A percentile compares a stretch with the other conserved stretches of the same genome.
These are phyloP conservation scores for Synanthedon tipuliformis DNA, from an alignment of 2,888 invertebrate species.

Conservation along the genomic window DNA sequence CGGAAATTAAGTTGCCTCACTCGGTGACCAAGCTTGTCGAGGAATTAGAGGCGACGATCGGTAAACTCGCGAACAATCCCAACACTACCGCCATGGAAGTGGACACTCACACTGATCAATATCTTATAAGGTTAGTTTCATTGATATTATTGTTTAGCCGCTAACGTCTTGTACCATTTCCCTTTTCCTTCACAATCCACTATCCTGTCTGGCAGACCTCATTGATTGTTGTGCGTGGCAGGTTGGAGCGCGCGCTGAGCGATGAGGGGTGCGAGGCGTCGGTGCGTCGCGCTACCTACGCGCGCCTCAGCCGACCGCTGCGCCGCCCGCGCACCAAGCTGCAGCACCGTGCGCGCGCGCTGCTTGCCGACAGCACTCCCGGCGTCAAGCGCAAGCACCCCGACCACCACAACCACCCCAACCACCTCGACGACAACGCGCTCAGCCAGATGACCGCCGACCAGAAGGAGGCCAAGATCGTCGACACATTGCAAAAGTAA, in stretches of 20 bases:
- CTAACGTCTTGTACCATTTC: too few relatives aligned
- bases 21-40: slow-evolving; percentile 27
- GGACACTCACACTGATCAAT: slow-evolving; percentile 23
- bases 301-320: slow-evolving; percentile 26
- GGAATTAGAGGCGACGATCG: slow-evolving; percentile 27
- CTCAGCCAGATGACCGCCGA: slow-evolving; percentile 22
- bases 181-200: too few relatives aligned
- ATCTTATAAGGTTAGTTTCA: slow-evolving; percentile 24
- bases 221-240: slow-evolving; percentile 6
- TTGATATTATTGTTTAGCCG: too few relatives aligned
- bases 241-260: slow-evolving; percentile 26
- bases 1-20: slow-evolving; percentile 33
- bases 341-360: slow-evolving; percentile 14
- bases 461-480: slow-evolving; percentile 39
- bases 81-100: slow-evolving; percentile 17
- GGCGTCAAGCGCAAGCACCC: slow-evolving; percentile 29
- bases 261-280: slow-evolving; percentile 9
- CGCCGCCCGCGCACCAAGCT: slow-evolving; percentile 21
- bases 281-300: slow-evolving; percentile 21
- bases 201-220: too few relatives aligned
- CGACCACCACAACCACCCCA: slow-evolving; percentile 17
- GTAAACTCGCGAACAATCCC: slow-evolving; percentile 16
- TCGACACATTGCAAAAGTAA: slow-evolving; percentile 41
- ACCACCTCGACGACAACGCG: slow-evolving; percentile 21
- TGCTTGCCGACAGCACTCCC: slow-evolving; percentile 2